These are phyloP conservation scores for Hydrochoerus hydrochaeris DNA, from an alignment of 2,113 vertebrate species.

Conservation along the genomic window DNA sequence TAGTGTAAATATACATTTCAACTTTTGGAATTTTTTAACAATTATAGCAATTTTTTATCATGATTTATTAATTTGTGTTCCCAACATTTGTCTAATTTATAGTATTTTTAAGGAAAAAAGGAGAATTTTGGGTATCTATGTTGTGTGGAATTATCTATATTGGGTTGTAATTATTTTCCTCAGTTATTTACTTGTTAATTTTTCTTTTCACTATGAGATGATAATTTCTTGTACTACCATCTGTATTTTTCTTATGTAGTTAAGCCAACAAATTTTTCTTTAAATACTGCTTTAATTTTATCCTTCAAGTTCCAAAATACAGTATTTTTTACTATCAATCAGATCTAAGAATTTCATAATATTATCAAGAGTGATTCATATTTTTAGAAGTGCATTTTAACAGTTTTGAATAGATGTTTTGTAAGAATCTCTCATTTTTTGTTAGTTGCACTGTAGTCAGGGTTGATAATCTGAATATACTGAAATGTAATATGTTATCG, in stretches of 20 bases:
- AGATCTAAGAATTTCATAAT: neutral
- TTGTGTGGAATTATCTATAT: neutral
- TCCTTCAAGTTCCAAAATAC: neutral
- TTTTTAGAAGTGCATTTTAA: neutral
- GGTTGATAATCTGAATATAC: neutral
- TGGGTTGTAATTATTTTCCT: neutral
- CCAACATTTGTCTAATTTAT: neutral
- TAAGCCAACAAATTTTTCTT: neutral
- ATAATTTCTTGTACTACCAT: neutral
- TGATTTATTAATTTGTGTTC: neutral
- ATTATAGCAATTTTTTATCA: neutral
- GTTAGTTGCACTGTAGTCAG: neutral
- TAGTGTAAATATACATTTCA: neutral
- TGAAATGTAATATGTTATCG: neutral
- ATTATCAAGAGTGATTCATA: neutral
- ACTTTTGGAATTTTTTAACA: neutral
- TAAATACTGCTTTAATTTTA: neutral
- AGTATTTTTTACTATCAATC: neutral
- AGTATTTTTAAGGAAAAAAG: neutral
- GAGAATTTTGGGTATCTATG: neutral
- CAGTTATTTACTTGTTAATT: neutral
- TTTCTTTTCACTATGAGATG: neutral
- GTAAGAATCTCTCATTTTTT: neutral
- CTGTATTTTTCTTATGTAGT: neutral
- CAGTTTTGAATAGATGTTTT: neutral